Evolutionary conservation across 2,113 vertebrate genomes (phyloP), one percentile per base, ranked within the genome.

Genomic region (Podarcis cretensis): DNA sequence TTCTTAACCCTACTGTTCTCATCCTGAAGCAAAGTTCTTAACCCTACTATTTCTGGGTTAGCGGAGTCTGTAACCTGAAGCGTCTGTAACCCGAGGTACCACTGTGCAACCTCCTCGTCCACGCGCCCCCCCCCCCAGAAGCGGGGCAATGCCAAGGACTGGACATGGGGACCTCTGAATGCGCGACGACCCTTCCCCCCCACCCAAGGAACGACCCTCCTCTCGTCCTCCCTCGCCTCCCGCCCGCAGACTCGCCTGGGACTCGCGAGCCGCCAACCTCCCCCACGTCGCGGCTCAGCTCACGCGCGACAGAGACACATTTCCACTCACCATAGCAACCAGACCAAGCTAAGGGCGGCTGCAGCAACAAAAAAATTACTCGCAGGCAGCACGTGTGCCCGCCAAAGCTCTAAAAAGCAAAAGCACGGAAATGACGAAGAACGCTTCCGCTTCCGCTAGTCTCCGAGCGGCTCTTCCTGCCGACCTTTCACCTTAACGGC

Each of bases 301-400:
- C 40, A 35, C 92, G 84, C 76, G 0, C 48, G 48, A 54, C 48
- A 54, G 48, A 54, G 48, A 54, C 25, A 3, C 32, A 1, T 12
- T 18, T 2, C 35, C 1, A 6, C 94, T 92, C 85, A 95, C 94
- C 94, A 95, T 94, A 90, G 89, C 90, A 59, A 18, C 75, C 16
- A 84, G 1, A 20, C 90, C 65, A 48, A 20, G 80, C 73, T 16
- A 23, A 4, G 54, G n/a, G 83, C 6, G 43, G 84, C 43, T 79
- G 79, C 69, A 0, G 20, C 20, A 18, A 40, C 23, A 14, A 27
- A 37, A 82, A 89, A 83, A 82, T 81, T 85, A 74, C 76, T 82
- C 78, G 48, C 21, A 65, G 73, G 78, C 83, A 18, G 23, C 90
- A 86, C 86, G 90, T 89, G 91, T 71, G 68, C 73, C 59, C 83